Evolutionary conservation across 1,140 invertebrate genomes (phyloP), one percentile per base, ranked within the genome.

Genomic region (Steinernema khuongi): DNA sequence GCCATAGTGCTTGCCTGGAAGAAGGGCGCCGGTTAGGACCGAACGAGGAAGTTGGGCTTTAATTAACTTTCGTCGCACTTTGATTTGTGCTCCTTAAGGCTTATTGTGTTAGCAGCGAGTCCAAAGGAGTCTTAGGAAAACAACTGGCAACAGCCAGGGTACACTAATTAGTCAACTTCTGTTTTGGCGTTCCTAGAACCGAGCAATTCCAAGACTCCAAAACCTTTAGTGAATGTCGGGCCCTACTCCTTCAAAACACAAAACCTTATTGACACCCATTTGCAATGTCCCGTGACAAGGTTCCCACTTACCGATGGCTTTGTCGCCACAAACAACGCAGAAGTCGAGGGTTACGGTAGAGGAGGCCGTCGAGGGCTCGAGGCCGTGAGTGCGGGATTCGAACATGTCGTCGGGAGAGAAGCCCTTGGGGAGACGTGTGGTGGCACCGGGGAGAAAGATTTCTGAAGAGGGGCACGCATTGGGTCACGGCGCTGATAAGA

Each of bases 291-390:
- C n/a, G n/a, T n/a, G n/a, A n/a, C n/a, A n/a, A n/a, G 7, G 36
- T 41, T 11, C 7, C 7, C 36, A 41, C 50, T 60, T 60, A 60
- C 50, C 50, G 50, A 60, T 60, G 4, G 50, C 50, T 60, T 60
- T 60, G 50, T 60, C 50, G 50, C 50, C 50, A 26, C 50, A 60
- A 7, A 60, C 50, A 14, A 60, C 50, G 50, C 50, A 60, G 19
- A 60, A 60, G 50, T 60, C 50, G 22, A 60, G 50, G 50, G 50
- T 60, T 60, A 60, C 50, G 50, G 50, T 60, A 60, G 50, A n/a
- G 14, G 50, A 7, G 4, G 50, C 50, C 50, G 50, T 60, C 7
- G 50, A 60, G 19, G 50, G 50, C 22, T 60, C 50, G 4, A 60
- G 4, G 14, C 7, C 50, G 19, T 60, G 50, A 60, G 22, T 26